phyloP scores from a whole-genome alignment of 2,888 invertebrate genomes.

The Torymus tubicola region DNA sequence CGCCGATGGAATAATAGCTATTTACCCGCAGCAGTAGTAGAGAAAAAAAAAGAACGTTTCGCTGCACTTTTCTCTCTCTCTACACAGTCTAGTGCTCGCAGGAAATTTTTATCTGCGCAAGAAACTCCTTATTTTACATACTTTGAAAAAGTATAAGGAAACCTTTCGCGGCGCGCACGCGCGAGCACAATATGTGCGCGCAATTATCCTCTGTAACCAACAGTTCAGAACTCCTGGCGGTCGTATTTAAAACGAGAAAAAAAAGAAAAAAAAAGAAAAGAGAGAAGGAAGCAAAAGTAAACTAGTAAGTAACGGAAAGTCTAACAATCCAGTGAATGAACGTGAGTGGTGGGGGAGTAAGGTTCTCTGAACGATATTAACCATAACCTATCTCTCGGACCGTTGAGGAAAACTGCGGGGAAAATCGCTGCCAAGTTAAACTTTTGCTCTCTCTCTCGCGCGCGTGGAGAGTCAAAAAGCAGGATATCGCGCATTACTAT shows the following conservation, averaged over 20 bases:
- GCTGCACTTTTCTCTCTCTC: too few relatives aligned
- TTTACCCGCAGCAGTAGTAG: too few relatives aligned
- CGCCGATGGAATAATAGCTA: too few relatives aligned
- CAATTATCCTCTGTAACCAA: too few relatives aligned
- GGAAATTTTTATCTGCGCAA: neutral
- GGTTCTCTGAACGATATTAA: slow-evolving; percentile 12
- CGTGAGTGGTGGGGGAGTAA: neutral
- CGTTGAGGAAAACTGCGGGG: slow-evolving; percentile 24
- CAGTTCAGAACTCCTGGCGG: neutral
- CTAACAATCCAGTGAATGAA: slow-evolving; percentile 24
- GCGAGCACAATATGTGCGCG: too few relatives aligned
- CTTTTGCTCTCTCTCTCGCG: neutral
- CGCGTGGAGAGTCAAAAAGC: slow-evolving; percentile 9
- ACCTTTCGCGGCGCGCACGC: too few relatives aligned
- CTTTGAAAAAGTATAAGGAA: too few relatives aligned
- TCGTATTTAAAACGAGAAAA: neutral
- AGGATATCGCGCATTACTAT: slow-evolving; percentile 27
- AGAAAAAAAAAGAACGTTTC: too few relatives aligned
- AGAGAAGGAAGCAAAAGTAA: neutral
- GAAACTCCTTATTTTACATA: too few relatives aligned
- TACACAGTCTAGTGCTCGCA: neutral
- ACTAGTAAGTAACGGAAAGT: slow-evolving; percentile 19
- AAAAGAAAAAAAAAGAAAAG: too few relatives aligned
- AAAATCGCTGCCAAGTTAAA: slow-evolving; percentile 41
- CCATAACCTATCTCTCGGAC: slow-evolving; percentile 34